Evolutionary conservation across 2,797 vertebrate genomes (phyloP).

Genomic region (Malurus splendens): DNA sequence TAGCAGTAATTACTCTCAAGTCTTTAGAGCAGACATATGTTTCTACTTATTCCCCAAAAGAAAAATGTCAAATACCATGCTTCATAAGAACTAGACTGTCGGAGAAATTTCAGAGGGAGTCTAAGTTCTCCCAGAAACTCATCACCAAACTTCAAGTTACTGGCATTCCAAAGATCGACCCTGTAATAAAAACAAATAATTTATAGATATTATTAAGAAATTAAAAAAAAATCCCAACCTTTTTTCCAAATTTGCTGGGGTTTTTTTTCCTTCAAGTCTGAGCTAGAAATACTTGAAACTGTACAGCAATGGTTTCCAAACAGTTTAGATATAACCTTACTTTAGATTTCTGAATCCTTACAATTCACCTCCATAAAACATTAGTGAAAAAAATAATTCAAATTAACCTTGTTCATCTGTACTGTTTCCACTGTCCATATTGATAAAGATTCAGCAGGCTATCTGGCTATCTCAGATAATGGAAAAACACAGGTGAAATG

Average conservation of each 20-base stretch:
- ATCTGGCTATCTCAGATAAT: not conserved
- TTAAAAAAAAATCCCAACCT: not conserved
- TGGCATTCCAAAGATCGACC: slow-evolving; percentile 96
- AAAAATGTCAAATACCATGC: slow-evolving; percentile 82
- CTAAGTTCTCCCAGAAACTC: slow-evolving; percentile 94
- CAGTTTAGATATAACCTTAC: not conserved
- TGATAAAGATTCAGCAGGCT: not conserved
- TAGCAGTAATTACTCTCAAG: slow-evolving; percentile 26
- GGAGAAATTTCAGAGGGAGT: slow-evolving; percentile 86
- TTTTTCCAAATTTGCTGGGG: not conserved
- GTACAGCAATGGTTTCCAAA: not conserved
- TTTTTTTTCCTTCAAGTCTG: not conserved
- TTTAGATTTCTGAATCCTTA: not conserved
- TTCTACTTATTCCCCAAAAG: slow-evolving; percentile 23
- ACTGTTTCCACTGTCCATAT: not conserved
- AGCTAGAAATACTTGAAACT: not conserved
- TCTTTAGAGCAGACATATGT: slow-evolving; percentile 17
- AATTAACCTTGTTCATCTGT: not conserved
- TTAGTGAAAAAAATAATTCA: not conserved
- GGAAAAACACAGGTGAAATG: not conserved
- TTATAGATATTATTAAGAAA: not conserved
- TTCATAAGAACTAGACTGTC: slow-evolving; percentile 86
- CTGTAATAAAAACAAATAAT: slow-evolving; percentile 67
- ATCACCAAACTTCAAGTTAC: slow-evolving; percentile 96
- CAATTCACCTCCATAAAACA: not conserved